Percentiles rank a stretch among this genome's conserved stretches.
Conservation (phyloP, 1,140 invertebrate genomes). For the Drosophila nigromelanica region DNA sequence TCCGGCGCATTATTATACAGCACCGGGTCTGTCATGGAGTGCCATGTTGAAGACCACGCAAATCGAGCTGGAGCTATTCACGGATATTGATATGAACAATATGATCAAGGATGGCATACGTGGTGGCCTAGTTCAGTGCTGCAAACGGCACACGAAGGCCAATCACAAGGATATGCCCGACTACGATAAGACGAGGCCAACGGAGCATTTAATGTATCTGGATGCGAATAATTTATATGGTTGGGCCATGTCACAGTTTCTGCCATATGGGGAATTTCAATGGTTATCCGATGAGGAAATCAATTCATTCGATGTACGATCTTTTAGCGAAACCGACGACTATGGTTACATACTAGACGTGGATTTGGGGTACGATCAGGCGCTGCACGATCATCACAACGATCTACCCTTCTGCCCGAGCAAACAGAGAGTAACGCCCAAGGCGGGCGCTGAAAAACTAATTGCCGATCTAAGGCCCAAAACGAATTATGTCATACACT, state of each 20-base stretch:
- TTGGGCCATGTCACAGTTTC: conserved; percentile 21
- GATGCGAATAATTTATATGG: conserved; percentile 83
- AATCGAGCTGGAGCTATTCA: conserved; percentile 84
- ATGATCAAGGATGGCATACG: conserved; percentile 70
- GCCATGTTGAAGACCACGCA: conserved; percentile 81
- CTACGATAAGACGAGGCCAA: conserved; percentile 78
- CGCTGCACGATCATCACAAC: background rate
- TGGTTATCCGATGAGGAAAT: conserved; percentile 40
- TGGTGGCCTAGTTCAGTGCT: conserved; percentile 81
- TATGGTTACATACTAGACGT: conserved; percentile 3
- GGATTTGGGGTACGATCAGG: background rate
- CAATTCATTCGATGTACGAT: conserved; percentile 84
- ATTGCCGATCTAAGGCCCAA: background rate
- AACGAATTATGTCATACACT: background rate
- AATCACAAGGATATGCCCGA: conserved; percentile 84
- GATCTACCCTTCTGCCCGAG: conserved; percentile 8
- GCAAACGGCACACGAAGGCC: conserved; percentile 82
- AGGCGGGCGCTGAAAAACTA: background rate
- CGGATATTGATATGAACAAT: conserved; percentile 82
- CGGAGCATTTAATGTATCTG: conserved; percentile 84
- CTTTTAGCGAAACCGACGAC: conserved; percentile 57
- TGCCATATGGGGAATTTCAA: conserved; percentile 8
- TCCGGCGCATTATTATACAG: conserved; percentile 8
- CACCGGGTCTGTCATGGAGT: conserved; percentile 61
- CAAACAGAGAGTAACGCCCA: background rate